phyloP scores from a whole-genome alignment of 2,888 invertebrate genomes.

The Epistrophe grossulariae region DNA sequence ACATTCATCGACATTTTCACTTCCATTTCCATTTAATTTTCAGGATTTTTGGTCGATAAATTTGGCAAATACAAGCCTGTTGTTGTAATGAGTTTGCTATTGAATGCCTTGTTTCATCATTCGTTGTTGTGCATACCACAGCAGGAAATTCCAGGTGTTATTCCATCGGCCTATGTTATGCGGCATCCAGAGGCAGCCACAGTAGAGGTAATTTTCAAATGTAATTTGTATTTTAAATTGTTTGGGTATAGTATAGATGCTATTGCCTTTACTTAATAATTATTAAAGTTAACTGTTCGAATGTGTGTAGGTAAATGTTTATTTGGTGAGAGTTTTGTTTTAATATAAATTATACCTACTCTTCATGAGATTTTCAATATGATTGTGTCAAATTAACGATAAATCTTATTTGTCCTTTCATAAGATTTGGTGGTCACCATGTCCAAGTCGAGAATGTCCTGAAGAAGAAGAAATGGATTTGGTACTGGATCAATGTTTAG shows the following conservation, averaged over 20 bases:
- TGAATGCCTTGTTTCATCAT: slow-evolving; percentile 92
- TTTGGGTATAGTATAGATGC: not conserved
- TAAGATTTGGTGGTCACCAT: slow-evolving; percentile 93
- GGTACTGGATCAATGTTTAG: slow-evolving; percentile 89
- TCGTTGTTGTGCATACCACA: slow-evolving; percentile 91
- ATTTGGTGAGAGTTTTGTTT: not conserved
- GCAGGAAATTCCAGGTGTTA: slow-evolving; percentile 90
- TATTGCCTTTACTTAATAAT: not conserved
- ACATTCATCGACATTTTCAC: not conserved
- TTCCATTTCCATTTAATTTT: not conserved
- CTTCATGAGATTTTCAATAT: too few species aligned
- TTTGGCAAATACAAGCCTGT: slow-evolving; percentile 94
- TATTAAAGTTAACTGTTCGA: not conserved
- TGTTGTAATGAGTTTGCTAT: slow-evolving; percentile 90
- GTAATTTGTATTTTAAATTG: slow-evolving; percentile 30
- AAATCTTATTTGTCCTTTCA: not conserved
- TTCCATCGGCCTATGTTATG: slow-evolving; percentile 91
- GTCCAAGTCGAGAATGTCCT: slow-evolving; percentile 91
- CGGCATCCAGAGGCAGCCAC: slow-evolving; percentile 89
- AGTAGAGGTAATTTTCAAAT: slow-evolving; percentile 86
- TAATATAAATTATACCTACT: too few species aligned
- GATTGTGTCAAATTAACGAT: too few species aligned
- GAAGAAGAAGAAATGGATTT: slow-evolving; percentile 90
- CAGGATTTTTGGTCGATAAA: slow-evolving; percentile 93
- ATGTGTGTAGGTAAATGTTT: not conserved